Base-by-base conservation (phyloP, 2,113 vertebrate species). In the Ardeotis arabs region DNA sequence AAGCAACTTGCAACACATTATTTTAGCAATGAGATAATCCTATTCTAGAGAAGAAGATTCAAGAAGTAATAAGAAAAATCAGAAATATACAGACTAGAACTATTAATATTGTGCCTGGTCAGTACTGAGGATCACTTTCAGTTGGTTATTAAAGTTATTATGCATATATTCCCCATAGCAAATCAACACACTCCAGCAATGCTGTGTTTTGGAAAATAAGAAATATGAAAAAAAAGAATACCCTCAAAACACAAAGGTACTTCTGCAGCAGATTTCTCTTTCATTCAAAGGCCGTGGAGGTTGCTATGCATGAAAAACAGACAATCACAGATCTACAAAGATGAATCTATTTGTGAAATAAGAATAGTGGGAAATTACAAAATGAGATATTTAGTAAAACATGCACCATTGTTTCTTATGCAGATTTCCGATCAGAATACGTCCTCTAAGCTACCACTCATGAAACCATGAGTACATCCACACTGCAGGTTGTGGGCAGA, bases 1-100 rank as follows among this genome's bases (percentile, higher is more conserved):
- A 94, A 95, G 31, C 66, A 85, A 91, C 7, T 33, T 27, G 9
- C 24, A 53, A 66, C 25, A 10, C 11, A 31, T 52, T 86, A 55
- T 45, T 77, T 59, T 45, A 85, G 50, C 31, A 85, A 28, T 56
- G 52, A 77, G 18, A 76, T 66, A 90, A 29, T 39, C 45, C 45
- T 75, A n/a, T 94, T 73, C 23, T 44, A 53, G 66, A 94, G 70
- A 93, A 73, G 56, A 85, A 88, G 84, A 86, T 55, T 49, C 60
- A 82, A 82, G 74, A 78, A 78, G 29, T 28, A 84, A 96, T 89
- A 78, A 66, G 79, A 68, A 67, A 49, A 15, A 70, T 33, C 16
- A 91, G 89, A 94, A 95, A 90, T 20, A 3, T 12, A 92, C 27
- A 50, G n/a, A 81, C n/a, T 66, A 62, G 78, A 96, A 64, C 47